Conservation (phyloP, 2,113 vertebrate genomes). For the Cinclus cinclus region DNA sequence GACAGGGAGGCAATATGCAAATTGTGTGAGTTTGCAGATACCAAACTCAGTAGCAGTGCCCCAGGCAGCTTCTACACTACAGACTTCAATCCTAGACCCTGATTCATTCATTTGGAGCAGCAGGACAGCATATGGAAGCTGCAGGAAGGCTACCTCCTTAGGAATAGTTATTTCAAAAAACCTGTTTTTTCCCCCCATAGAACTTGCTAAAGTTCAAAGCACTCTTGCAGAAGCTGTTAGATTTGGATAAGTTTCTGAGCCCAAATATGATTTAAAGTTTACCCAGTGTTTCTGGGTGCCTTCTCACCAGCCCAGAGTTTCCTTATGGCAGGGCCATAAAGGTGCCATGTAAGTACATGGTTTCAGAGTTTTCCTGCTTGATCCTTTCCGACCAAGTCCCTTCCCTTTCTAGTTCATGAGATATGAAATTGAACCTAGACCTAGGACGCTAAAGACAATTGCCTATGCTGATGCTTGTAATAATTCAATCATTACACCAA, state of each 20-base stretch:
- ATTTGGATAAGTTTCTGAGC: not conserved
- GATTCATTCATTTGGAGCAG: not conserved
- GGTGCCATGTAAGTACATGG: not conserved
- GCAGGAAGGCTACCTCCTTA: not conserved
- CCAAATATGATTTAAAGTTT: not conserved
- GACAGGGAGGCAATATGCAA: not conserved
- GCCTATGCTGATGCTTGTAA: not conserved
- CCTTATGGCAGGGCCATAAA: not conserved
- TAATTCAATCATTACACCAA: not conserved
- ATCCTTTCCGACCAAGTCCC: not conserved
- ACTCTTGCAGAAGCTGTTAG: not conserved
- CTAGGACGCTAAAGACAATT: not conserved
- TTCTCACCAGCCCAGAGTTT: not conserved
- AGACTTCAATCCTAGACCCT: not conserved
- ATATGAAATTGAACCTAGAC: not conserved
- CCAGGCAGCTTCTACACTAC: not conserved
- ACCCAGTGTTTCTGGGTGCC: not conserved
- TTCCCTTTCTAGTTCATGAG: not conserved
- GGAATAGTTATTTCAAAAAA: not conserved
- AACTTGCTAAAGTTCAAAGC: not conserved
- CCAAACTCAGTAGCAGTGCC: not conserved
- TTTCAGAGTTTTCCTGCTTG: not conserved
- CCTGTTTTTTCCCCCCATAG: fast-evolving
- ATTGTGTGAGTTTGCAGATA: not conserved
- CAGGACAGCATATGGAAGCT: not conserved